Percentiles rank a stretch among this genome's conserved stretches.
phyloP scores from a whole-genome alignment of 2,888 invertebrate species.

The Drosophila rellima region DNA sequence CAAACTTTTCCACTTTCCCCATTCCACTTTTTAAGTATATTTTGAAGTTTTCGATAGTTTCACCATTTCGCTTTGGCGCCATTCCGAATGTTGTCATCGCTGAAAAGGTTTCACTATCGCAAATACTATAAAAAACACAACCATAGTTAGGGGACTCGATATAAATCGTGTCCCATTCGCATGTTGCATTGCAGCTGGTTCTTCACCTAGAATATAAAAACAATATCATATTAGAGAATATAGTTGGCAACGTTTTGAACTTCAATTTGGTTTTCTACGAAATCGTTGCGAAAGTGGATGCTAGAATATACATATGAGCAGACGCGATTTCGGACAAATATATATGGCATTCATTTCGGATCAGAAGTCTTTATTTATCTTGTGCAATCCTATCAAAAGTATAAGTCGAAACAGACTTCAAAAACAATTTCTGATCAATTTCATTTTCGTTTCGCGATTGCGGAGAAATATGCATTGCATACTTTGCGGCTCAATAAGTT shows the following conservation, averaged over 20 bases:
- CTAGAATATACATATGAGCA: neutral
- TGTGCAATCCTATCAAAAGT: too few species aligned
- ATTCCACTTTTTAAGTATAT: slow-evolving; percentile 30
- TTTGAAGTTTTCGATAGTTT: slow-evolving; percentile 31
- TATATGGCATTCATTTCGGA: too few species aligned
- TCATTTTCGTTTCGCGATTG: too few species aligned
- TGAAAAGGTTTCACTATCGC: slow-evolving; percentile 63
- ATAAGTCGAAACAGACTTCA: too few species aligned
- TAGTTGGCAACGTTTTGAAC: neutral
- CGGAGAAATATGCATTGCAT: too few species aligned
- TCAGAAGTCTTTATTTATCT: too few species aligned
- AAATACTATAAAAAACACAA: slow-evolving; percentile 81
- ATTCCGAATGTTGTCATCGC: slow-evolving; percentile 75
- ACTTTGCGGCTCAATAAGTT: too few species aligned
- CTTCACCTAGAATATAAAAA: slow-evolving; percentile 79
- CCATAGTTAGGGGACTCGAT: slow-evolving; percentile 75
- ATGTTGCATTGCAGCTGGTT: slow-evolving; percentile 86
- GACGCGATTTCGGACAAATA: too few species aligned
- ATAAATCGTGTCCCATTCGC: slow-evolving; percentile 74
- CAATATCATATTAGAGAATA: neutral
- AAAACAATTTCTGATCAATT: too few species aligned
- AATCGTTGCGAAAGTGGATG: neutral
- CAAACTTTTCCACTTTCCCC: slow-evolving; percentile 18
- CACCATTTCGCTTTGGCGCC: slow-evolving; percentile 10
- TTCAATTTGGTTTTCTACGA: neutral